These are phyloP conservation scores for Pseudoatta argentina DNA, from an alignment of 1,140 invertebrate species.

Conservation along the genomic window DNA sequence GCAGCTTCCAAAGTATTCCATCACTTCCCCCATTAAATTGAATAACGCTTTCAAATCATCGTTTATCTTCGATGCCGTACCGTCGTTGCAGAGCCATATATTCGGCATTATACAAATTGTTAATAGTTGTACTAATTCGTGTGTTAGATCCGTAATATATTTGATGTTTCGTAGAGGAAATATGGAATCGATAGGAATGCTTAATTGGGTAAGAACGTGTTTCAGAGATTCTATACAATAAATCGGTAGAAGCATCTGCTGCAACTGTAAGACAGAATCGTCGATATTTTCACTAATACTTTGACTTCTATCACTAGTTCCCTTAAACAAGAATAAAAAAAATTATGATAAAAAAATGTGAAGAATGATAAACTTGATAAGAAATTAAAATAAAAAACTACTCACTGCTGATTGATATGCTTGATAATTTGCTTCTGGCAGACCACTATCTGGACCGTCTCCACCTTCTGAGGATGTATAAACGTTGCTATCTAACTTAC, in stretches of 20 bases:
- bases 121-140: constrained; percentile 80
- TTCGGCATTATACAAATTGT: constrained; percentile 79
- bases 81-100: constrained; percentile 80
- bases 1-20: constrained; percentile 78
- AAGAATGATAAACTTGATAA: neutral
- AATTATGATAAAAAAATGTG: neutral
- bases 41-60: constrained; percentile 79
- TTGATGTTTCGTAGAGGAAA: constrained; percentile 76
- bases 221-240: constrained; percentile 86
- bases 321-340: constrained; percentile 62
- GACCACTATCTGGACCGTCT: constrained; percentile 78
- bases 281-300: constrained; percentile 78
- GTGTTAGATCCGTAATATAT: constrained; percentile 75
- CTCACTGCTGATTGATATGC: constrained; percentile 74
- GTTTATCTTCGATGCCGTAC: constrained; percentile 76
- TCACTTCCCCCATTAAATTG: constrained; percentile 77
- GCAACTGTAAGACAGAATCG: constrained; percentile 81
- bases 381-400: constrained; percentile 9
- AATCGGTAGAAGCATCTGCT: constrained; percentile 85
- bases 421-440: constrained; percentile 80
- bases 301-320: constrained; percentile 76
- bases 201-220: constrained; percentile 79
- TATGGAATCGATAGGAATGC: constrained; percentile 69
- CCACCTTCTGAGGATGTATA: constrained; percentile 74
- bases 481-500: constrained; percentile 72